These are phyloP conservation scores for Oligia latruncula DNA, from an alignment of 2,888 invertebrate genomes.

Conservation along the genomic window DNA sequence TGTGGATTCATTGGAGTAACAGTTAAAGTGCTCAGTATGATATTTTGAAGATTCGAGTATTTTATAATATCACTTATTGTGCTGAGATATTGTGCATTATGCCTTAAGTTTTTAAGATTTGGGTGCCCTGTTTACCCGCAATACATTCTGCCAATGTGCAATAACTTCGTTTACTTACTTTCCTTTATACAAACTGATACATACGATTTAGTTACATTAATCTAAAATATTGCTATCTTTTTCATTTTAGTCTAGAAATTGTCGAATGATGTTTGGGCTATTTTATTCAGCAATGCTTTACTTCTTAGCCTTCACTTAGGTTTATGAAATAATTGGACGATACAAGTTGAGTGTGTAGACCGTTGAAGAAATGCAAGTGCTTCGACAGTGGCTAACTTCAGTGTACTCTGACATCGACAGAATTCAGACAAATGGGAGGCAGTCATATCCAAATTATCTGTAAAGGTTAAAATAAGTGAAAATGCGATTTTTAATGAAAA, in stretches of 20 bases:
- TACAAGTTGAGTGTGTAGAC: slow-evolving; percentile 55
- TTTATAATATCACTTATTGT: slow-evolving; percentile 83
- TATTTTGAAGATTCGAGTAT: slow-evolving; percentile 80
- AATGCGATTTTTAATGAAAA: slow-evolving; percentile 66
- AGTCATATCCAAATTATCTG: slow-evolving; percentile 61
- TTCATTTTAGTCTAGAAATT: slow-evolving; percentile 89
- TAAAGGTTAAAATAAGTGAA: slow-evolving; percentile 63
- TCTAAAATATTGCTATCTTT: slow-evolving; percentile 90
- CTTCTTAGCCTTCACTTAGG: slow-evolving; percentile 60
- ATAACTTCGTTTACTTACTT: slow-evolving; percentile 84
- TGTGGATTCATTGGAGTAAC: slow-evolving; percentile 82
- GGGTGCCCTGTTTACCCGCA: slow-evolving; percentile 85
- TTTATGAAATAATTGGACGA: slow-evolving; percentile 63
- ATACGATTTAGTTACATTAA: slow-evolving; percentile 88
- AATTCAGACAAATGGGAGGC: slow-evolving; percentile 52
- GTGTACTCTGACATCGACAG: slow-evolving; percentile 33
- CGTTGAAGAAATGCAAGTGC: slow-evolving; percentile 56
- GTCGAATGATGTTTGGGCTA: slow-evolving; percentile 83
- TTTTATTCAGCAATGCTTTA: slow-evolving; percentile 67
- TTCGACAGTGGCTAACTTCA: slow-evolving; percentile 50
- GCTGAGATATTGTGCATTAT: slow-evolving; percentile 88
- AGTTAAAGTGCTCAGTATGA: slow-evolving; percentile 83
- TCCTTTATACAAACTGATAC: slow-evolving; percentile 89
- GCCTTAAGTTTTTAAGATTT: slow-evolving; percentile 81
- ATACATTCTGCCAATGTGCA: slow-evolving; percentile 85